Conservation (phyloP, 2,888 invertebrate genomes). For the Polydrusus pterygomalis region DNA sequence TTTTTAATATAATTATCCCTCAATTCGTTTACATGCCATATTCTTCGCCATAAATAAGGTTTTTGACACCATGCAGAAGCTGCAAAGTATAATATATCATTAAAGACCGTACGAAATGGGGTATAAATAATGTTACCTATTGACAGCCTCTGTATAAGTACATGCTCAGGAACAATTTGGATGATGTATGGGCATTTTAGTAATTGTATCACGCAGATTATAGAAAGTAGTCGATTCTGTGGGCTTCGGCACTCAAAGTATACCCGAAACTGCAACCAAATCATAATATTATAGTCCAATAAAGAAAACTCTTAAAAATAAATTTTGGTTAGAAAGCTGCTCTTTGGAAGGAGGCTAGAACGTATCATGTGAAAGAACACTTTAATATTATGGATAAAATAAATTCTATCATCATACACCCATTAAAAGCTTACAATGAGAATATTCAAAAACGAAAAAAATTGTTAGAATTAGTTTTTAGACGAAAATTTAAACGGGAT, state of each 20-base stretch:
- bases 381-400: too few species aligned
- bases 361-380: too few species aligned
- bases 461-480: too few species aligned
- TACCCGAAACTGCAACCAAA: background rate
- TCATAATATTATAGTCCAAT: background rate
- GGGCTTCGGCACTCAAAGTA: background rate
- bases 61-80: slow-evolving; percentile 53
- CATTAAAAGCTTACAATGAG: too few species aligned
- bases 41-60: slow-evolving; percentile 51
- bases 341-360: too few species aligned
- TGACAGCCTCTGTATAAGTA: slow-evolving; percentile 55
- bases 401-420: too few species aligned
- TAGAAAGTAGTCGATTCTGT: background rate
- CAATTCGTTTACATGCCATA: slow-evolving; percentile 44
- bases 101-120: slow-evolving; percentile 45
- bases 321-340: too few species aligned
- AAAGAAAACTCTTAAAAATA: too few species aligned
- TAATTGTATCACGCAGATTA: slow-evolving; percentile 36
- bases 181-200: slow-evolving; percentile 49
- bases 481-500: too few species aligned
- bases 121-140: slow-evolving; percentile 55
- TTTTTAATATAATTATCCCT: slow-evolving; percentile 38
- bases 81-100: slow-evolving; percentile 53
- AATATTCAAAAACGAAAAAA: too few species aligned
- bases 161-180: slow-evolving; percentile 52